Percentiles rank a stretch among this genome's conserved stretches.
phyloP scores from a whole-genome alignment of 2,797 vertebrate genomes.

The Sebastes steindachneri region DNA sequence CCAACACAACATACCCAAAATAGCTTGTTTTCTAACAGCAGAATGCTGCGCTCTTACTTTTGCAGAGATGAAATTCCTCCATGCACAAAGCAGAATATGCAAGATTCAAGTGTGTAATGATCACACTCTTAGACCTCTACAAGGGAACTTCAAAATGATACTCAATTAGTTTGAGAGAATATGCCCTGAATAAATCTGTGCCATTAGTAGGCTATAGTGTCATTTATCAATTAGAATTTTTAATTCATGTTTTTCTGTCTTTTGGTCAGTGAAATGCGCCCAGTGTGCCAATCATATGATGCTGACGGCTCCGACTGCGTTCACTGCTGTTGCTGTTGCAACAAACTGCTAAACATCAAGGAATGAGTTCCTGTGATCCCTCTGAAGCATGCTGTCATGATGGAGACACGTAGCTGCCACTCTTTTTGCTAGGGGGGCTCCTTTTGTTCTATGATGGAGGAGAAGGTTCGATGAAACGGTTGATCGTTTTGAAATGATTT shows the following conservation, averaged over 20 bases:
- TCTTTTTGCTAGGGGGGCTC: neutral
- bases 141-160: neutral
- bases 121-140: neutral
- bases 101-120: neutral
- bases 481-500: constrained; percentile 5
- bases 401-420: constrained; percentile 18
- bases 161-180: neutral
- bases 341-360: neutral
- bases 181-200: neutral
- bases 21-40: neutral
- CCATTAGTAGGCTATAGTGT: neutral
- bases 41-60: neutral
- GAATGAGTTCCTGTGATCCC: constrained; percentile 35
- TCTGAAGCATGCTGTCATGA: constrained; percentile 28
- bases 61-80: neutral
- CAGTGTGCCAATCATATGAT: neutral
- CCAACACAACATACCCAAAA: neutral
- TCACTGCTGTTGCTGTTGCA: neutral
- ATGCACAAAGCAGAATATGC: neutral
- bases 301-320: neutral
- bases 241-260: neutral
- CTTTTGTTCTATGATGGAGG: constrained; percentile 20
- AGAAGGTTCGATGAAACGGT: constrained; percentile 6
- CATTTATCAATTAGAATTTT: neutral
- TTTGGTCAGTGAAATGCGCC: neutral